These are phyloP conservation scores for Panthera uncia DNA, from an alignment of 2,113 vertebrate genomes.

Conservation along the genomic window DNA sequence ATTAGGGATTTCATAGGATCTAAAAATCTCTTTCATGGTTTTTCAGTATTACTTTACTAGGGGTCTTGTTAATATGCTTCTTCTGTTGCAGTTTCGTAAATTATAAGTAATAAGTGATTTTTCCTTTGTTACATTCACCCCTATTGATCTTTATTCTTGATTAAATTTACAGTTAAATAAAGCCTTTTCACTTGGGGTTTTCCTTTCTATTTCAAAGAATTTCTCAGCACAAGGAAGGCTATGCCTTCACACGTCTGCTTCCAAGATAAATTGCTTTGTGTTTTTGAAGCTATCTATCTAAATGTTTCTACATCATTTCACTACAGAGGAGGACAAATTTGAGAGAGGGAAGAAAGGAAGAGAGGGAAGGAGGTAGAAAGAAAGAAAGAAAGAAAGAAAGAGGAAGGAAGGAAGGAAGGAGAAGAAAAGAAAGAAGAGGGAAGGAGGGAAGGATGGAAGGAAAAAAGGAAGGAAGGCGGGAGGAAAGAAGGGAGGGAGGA, in stretches of 20 bases:
- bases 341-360: not conserved
- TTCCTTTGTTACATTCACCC: not conserved
- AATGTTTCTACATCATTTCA: not conserved
- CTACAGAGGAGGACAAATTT: not conserved
- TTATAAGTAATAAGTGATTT: not conserved
- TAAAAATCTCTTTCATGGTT: not conserved
- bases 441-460: too few relatives aligned
- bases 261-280: not conserved
- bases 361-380: fast-evolving
- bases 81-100: not conserved
- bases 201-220: conserved; percentile 4
- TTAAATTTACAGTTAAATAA: not conserved
- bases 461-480: fast-evolving
- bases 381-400: fast-evolving
- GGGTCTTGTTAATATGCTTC: not conserved
- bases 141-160: not conserved
- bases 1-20: not conserved
- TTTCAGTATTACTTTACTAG: not conserved
- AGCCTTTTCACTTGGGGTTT: not conserved
- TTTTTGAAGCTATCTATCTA: not conserved
- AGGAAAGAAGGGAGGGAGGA: fast-evolving
- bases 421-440: not conserved
- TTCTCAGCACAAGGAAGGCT: not conserved
- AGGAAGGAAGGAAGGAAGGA: not conserved
- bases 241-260: fast-evolving